A percentile compares a stretch with the other conserved stretches of the same genome.
phyloP scores from a whole-genome alignment of 2,113 vertebrate genomes.

The Enhydra lutris region DNA sequence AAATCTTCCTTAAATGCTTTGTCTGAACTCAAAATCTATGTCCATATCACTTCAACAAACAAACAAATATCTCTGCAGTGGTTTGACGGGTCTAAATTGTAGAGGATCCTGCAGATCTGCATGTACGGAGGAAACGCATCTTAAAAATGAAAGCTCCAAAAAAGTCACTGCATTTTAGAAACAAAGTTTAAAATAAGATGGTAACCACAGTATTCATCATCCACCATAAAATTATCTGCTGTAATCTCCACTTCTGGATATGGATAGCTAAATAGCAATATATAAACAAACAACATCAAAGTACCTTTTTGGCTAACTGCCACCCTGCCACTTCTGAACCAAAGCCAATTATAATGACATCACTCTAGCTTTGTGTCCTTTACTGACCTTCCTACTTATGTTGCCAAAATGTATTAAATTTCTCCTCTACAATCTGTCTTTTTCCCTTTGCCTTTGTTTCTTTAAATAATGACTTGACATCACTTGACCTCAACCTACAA shows the following conservation, averaged over 20 bases:
- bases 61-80: background rate
- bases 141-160: constrained; percentile 33
- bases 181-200: constrained; percentile 48
- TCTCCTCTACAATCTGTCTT: constrained; percentile 54
- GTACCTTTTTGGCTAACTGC: constrained; percentile 70
- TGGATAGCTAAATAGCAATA: constrained; percentile 41
- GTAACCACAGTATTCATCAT: constrained; percentile 38
- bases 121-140: background rate
- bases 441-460: constrained; percentile 63
- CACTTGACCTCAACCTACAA: constrained; percentile 68
- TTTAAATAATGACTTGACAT: constrained; percentile 68
- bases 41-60: background rate
- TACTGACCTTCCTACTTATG: constrained; percentile 61
- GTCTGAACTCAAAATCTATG: constrained; percentile 11
- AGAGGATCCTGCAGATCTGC: background rate
- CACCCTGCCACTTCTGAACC: constrained; percentile 60
- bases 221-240: constrained; percentile 45
- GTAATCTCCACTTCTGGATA: constrained; percentile 40
- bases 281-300: constrained; percentile 71
- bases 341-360: constrained; percentile 52
- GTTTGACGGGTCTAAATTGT: background rate
- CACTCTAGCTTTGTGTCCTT: constrained; percentile 59
- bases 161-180: constrained; percentile 26
- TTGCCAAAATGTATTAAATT: constrained; percentile 70
- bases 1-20: constrained; percentile 5